Evolutionary conservation across 1,140 invertebrate species (phyloP), one percentile per base, ranked within the genome.

Genomic region (Lepidurus arcticus): DNA sequence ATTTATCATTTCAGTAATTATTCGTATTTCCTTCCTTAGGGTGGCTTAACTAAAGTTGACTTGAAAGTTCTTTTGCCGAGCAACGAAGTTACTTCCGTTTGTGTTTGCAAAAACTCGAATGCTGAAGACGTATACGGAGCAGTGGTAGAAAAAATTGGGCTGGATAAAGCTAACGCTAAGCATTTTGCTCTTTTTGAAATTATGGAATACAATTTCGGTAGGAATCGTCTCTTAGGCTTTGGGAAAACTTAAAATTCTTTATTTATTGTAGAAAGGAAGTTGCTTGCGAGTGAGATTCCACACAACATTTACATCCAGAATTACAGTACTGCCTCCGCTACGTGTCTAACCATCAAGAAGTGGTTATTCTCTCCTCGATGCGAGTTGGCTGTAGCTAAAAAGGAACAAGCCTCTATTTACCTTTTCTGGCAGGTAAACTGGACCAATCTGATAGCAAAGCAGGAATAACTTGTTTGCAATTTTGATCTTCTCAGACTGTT

Each of bases 101-200:
- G 92, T 0, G 92, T 98, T n/a, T 90, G 92, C 79, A 94, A 97
- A 84, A 96, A 93, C 81, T 92, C 94, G 24, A 94, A 91, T 81
- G 92, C 97, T 2, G 93, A 95, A 81, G 91, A 95, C 81, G 97
- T 99, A 5, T 98, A 95, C 87, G 88, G 92, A 79, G 91, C 92
- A 2, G 91, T 98, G n/a, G 91, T 94, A 78, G 90, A 93, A 77
- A 94, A 95, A 86, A 92, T 98, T 75, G 90, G 90, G 42, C 86
- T 98, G 79, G 90, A 90, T 45, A 90, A 91, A 77, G 91, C 93
- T 79, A 91, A 93, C 74, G 90, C 94, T 45, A 91, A 92, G 83
- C 97, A 94, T 87, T 99, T 98, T 88, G 97, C 97, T 83, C 88
- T 99, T 43, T 99, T 98, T 88, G 97, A 99, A 88, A 98, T 98